Percentiles rank a stretch among this genome's conserved stretches.
These are phyloP conservation scores for Fulica atra DNA, from an alignment of 2,113 vertebrate species.

Conservation along the genomic window DNA sequence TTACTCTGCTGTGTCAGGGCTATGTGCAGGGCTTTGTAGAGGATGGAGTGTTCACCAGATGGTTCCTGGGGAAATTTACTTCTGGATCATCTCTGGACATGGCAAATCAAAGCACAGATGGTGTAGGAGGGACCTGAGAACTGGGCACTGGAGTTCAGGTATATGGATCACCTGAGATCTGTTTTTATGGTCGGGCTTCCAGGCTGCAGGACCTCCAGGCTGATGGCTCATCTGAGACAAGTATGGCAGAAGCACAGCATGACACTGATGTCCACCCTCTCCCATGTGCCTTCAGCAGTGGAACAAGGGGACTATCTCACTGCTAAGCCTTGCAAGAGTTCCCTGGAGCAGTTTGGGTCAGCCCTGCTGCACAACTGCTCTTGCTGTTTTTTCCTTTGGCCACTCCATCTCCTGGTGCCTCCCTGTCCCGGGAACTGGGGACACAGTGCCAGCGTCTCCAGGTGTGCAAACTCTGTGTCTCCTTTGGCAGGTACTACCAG, in stretches of 20 bases:
- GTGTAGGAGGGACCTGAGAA: background rate
- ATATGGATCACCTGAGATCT: background rate
- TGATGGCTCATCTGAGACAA: background rate
- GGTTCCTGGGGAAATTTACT: background rate
- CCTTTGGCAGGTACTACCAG: slow-evolving; percentile 68
- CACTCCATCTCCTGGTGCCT: background rate
- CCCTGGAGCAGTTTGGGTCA: slow-evolving; percentile 23
- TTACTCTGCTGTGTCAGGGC: background rate
- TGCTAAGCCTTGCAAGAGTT: background rate
- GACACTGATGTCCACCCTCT: background rate
- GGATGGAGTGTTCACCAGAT: background rate
- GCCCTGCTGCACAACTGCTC: background rate
- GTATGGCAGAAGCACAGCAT: background rate
- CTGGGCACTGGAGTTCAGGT: background rate
- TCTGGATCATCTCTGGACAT: background rate
- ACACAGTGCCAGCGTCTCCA: slow-evolving; percentile 60
- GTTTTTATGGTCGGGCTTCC: background rate
- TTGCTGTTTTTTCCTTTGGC: background rate
- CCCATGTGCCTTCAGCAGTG: background rate
- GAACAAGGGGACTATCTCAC: background rate
- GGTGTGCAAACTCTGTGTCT: slow-evolving; percentile 69
- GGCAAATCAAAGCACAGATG: background rate
- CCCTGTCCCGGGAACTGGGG: background rate
- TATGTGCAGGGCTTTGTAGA: background rate
- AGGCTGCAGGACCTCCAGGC: background rate